Evolutionary conservation across 2,113 vertebrate species (phyloP).

Genomic region (Carettochelys insculpta): DNA sequence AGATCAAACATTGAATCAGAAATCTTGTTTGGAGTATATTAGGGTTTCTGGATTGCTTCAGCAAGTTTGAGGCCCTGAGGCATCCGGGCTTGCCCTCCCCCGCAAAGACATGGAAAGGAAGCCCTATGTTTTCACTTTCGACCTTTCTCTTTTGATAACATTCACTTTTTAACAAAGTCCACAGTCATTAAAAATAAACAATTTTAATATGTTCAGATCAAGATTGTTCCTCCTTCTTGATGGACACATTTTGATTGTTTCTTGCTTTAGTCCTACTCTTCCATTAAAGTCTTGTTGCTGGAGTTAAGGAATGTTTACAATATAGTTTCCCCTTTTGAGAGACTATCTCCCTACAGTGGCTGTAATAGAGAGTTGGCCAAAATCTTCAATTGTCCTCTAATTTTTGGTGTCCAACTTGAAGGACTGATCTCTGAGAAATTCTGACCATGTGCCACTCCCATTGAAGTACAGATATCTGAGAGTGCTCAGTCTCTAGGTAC

Average conservation of each 20-base stretch:
- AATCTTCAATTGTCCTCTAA: neutral
- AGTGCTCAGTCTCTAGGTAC: neutral
- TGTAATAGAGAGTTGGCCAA: neutral
- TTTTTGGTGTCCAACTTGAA: neutral
- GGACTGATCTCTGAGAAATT: neutral
- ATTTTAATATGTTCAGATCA: neutral
- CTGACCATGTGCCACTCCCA: neutral
- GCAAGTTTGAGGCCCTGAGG: neutral
- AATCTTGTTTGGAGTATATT: neutral
- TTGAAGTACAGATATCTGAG: neutral
- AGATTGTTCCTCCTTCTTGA: neutral
- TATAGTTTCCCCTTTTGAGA: neutral
- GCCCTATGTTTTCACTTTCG: neutral
- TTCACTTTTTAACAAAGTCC: neutral
- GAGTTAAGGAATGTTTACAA: neutral
- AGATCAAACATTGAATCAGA: neutral
- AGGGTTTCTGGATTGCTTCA: neutral
- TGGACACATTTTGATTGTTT: neutral
- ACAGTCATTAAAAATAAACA: neutral
- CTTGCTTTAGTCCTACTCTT: neutral
- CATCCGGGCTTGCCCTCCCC: neutral
- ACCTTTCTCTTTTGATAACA: neutral
- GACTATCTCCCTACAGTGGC: neutral
- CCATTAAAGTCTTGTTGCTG: neutral
- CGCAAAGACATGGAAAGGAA: neutral